These are phyloP conservation scores for Lagorchestes hirsutus DNA, from an alignment of 2,797 vertebrate genomes.

Conservation along the genomic window DNA sequence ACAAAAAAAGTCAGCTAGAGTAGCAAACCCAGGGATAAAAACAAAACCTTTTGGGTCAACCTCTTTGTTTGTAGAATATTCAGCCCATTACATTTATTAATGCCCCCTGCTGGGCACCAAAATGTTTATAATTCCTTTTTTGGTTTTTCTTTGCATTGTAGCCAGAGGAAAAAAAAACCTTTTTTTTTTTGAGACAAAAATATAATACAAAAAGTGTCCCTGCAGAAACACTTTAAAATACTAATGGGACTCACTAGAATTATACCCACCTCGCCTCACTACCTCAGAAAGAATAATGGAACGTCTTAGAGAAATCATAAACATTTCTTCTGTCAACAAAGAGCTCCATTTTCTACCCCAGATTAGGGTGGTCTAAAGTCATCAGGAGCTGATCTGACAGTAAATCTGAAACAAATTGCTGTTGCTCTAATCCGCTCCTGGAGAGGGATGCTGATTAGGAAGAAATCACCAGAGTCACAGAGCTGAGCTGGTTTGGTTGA, in stretches of 20 bases:
- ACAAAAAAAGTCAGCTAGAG: not conserved
- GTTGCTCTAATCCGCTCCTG: slow-evolving; percentile 81
- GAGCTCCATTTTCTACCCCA: slow-evolving; percentile 80
- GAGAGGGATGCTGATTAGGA: slow-evolving; percentile 72
- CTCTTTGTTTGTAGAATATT: slow-evolving; percentile 72
- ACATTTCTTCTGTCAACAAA: slow-evolving; percentile 79
- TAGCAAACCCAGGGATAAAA: slow-evolving; percentile 13
- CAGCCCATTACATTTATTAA: slow-evolving; percentile 67
- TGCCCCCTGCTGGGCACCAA: slow-evolving; percentile 61
- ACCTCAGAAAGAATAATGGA: slow-evolving; percentile 76
- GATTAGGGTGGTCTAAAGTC: slow-evolving; percentile 85
- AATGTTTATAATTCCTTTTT: slow-evolving; percentile 58
- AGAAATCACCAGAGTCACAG: slow-evolving; percentile 73
- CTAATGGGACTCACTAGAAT: slow-evolving; percentile 57
- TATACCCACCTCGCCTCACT: slow-evolving; percentile 55
- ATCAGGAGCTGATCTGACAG: slow-evolving; percentile 83
- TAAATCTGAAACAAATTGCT: slow-evolving; percentile 89
- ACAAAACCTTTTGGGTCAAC: slow-evolving; percentile 57
- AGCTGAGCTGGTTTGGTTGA: slow-evolving; percentile 65
- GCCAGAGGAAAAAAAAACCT: slow-evolving; percentile 27
- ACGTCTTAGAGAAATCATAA: slow-evolving; percentile 81
- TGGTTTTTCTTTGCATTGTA: slow-evolving; percentile 45
- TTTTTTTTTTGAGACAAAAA: slow-evolving; percentile 20
- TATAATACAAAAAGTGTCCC: slow-evolving; percentile 4
- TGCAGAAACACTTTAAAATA: slow-evolving; percentile 64